These are phyloP conservation scores for Oreotragus oreotragus DNA, from an alignment of 2,113 vertebrate genomes.

Conservation along the genomic window DNA sequence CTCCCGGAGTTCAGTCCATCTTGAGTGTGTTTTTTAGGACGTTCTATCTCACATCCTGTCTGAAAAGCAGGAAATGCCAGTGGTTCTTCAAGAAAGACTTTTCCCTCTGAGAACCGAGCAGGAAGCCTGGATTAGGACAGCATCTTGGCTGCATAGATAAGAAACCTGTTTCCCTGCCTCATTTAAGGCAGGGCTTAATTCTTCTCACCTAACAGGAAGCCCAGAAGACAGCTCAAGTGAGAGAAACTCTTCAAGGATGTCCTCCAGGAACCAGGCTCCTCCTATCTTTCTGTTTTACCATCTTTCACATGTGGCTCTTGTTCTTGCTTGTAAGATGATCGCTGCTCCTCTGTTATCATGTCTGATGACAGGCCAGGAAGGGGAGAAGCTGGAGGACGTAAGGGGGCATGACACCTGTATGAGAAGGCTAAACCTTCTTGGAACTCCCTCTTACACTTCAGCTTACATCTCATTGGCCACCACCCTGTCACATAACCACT, in stretches of 20 bases:
- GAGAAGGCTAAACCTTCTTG: neutral
- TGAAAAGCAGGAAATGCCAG: neutral
- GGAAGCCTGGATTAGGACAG: neutral
- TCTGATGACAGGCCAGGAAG: neutral
- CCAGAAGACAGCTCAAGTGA: neutral
- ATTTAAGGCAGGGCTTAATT: neutral
- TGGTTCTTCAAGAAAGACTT: neutral
- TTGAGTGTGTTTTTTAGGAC: neutral
- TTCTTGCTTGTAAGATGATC: neutral
- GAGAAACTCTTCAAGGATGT: neutral
- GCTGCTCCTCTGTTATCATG: neutral
- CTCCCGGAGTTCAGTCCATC: neutral
- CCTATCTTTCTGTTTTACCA: neutral
- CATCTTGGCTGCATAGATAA: neutral
- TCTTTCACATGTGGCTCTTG: neutral
- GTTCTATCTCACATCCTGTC: neutral
- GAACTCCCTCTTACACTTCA: neutral
- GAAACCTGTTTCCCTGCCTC: neutral
- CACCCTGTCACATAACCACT: neutral
- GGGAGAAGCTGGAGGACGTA: neutral
- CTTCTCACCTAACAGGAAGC: neutral
- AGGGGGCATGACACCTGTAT: neutral
- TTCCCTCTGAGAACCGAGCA: neutral
- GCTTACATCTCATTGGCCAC: neutral
- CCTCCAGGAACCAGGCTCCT: neutral